A percentile compares a stretch with the other conserved stretches of the same genome.
Evolutionary conservation across 2,113 vertebrate genomes (phyloP).

Genomic region (Lathamus discolor): DNA sequence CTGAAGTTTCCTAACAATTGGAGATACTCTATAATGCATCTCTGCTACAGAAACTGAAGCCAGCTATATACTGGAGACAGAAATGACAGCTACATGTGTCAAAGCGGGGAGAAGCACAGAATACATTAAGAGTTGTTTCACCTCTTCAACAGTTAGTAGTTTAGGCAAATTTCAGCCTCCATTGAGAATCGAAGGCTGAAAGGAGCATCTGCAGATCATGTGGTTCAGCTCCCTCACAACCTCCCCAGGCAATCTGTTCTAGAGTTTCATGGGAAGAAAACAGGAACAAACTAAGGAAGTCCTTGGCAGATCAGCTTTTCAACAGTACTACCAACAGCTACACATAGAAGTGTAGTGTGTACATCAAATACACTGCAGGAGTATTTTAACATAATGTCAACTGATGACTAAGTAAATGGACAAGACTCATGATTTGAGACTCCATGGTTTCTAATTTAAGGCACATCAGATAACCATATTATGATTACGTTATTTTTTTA

Average conservation of each 20-base stretch:
- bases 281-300: not conserved
- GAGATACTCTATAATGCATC: not conserved
- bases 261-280: not conserved
- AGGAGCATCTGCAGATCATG: not conserved
- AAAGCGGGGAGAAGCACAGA: not conserved
- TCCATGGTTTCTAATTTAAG: not conserved
- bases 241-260: not conserved
- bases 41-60: not conserved
- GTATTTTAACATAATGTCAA: not conserved
- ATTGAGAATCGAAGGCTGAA: not conserved
- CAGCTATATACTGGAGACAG: not conserved
- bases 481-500: not conserved
- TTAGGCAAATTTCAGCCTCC: not conserved
- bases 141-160: not conserved
- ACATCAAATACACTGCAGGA: not conserved
- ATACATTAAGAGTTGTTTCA: not conserved
- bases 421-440: not conserved
- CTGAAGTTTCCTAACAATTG: not conserved
- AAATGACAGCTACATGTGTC: not conserved
- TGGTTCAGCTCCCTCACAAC: not conserved
- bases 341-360: rapidly evolving
- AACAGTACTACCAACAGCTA: not conserved
- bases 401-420: not conserved
- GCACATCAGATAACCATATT: not conserved
- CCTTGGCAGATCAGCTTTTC: not conserved